phyloP scores from a whole-genome alignment of 2,797 vertebrate genomes.

The Silurus aristotelis region DNA sequence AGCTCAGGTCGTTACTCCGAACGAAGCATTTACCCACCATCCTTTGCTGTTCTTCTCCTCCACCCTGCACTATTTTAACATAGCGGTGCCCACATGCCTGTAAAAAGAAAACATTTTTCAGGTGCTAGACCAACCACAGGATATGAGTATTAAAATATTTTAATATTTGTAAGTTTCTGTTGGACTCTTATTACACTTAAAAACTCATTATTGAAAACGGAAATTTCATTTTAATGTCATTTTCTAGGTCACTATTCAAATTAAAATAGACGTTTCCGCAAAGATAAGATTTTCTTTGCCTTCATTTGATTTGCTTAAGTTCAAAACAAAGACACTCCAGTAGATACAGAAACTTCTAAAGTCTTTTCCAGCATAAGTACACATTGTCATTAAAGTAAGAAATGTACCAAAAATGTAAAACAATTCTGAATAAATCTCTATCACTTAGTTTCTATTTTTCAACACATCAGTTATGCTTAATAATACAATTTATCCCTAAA shows the following conservation, averaged over 20 bases:
- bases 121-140: background rate
- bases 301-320: background rate
- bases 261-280: background rate
- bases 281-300: background rate
- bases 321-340: background rate
- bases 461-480: background rate
- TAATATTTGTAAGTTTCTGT: too few species aligned
- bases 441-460: background rate
- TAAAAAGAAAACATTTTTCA: background rate
- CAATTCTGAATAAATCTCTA: too few species aligned
- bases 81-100: constrained; percentile 94
- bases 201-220: background rate
- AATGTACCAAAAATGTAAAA: background rate
- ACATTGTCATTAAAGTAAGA: background rate
- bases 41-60: constrained; percentile 76
- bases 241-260: background rate
- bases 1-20: constrained; percentile 82
- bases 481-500: background rate
- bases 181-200: too few species aligned
- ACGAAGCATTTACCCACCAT: constrained; percentile 94
- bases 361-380: background rate
- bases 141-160: background rate
- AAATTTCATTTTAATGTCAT: background rate
- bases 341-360: background rate
- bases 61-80: constrained; percentile 74